Percentiles rank a stretch among this genome's conserved stretches.
These are phyloP conservation scores for Phallusia fumigata DNA, from an alignment of 23 tunicate genomes.

Conservation along the genomic window DNA sequence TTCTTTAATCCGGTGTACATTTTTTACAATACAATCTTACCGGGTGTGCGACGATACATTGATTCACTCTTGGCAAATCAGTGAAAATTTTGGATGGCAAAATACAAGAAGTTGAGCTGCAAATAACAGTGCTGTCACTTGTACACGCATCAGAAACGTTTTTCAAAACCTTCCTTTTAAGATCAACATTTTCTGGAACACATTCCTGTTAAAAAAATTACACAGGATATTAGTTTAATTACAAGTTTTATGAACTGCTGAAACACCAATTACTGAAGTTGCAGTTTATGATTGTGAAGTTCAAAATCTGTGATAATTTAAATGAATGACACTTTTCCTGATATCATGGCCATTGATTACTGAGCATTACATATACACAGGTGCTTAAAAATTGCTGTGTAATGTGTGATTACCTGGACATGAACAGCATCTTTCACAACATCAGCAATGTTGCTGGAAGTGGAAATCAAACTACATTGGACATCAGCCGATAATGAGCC, in stretches of 20 bases:
- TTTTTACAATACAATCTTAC: conserved; percentile 11
- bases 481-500: conserved; percentile 68
- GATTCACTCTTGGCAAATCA: conserved; percentile 46
- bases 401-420: conserved; percentile 52
- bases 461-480: conserved; percentile 56
- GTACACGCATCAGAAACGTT: conserved; percentile 48
- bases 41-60: conserved; percentile 93
- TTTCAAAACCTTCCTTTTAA: conserved; percentile 75
- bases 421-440: conserved; percentile 69
- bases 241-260: no score
- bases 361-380: no score
- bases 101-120: conserved; percentile 90
- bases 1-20: not conserved
- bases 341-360: no score
- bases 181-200: conserved; percentile 86
- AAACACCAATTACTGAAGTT: no score
- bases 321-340: no score
- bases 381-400: no score
- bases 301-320: no score
- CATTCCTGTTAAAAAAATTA: conserved; percentile 56
- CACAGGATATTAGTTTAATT: no score
- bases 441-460: conserved; percentile 44
- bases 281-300: no score
- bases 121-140: conserved; percentile 51
- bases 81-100: conserved; percentile 81